Evolutionary conservation across 2,113 vertebrate genomes (phyloP).

Genomic region (Butastur rufipennis): DNA sequence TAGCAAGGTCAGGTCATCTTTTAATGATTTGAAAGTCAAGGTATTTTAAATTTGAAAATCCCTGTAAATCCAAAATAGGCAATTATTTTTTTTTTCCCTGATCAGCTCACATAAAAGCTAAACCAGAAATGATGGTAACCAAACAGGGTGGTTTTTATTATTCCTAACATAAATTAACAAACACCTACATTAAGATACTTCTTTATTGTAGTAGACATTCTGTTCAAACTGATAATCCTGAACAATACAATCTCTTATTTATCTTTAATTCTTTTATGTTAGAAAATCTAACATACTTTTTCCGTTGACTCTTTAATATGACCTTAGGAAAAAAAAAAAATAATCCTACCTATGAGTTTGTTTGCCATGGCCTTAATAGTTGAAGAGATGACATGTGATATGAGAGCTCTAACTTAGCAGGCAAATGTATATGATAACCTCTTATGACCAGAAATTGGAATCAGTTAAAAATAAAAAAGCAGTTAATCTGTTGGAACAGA

Average conservation of each 20-base stretch:
- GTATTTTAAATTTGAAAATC: not conserved
- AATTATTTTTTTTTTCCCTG: not conserved
- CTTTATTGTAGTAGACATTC: not conserved
- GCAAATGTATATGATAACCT: not conserved
- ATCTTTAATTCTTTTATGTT: not conserved
- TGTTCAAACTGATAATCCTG: not conserved
- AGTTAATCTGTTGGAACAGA: not conserved
- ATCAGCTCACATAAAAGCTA: not conserved
- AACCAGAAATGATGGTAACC: not conserved
- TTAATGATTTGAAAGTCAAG: not conserved
- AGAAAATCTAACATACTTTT: not conserved
- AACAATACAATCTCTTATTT: not conserved
- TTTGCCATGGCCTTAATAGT: not conserved
- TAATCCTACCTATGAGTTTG: not conserved
- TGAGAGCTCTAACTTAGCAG: not conserved
- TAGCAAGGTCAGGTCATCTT: not conserved
- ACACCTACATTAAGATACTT: not conserved
- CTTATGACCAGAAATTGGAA: not conserved
- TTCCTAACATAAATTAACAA: not conserved
- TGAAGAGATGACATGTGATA: not conserved
- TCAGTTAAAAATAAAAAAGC: not conserved
- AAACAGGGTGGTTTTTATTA: not conserved
- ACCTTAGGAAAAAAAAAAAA: not conserved
- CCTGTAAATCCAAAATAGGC: not conserved
- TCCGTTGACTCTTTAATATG: not conserved